Evolutionary conservation across 2,113 vertebrate species (phyloP).

Genomic region (Cacatua alba): DNA sequence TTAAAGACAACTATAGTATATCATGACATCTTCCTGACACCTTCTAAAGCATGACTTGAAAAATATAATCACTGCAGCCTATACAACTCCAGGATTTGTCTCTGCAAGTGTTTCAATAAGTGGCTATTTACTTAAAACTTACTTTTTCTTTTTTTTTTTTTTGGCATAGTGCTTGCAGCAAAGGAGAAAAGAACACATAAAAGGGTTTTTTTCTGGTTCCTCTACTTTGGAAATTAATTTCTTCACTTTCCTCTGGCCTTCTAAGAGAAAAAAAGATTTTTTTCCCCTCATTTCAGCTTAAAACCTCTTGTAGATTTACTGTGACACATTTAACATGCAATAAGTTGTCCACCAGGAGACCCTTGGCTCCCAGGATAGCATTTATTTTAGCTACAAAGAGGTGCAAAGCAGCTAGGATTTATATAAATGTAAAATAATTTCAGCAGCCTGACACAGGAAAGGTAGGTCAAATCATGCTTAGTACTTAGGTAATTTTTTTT

Average conservation of each 20-base stretch:
- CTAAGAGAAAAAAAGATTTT: not conserved
- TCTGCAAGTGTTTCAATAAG: slow-evolving; percentile 7
- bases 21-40: not conserved
- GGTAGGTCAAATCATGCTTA: slow-evolving; percentile 60
- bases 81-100: slow-evolving; percentile 29
- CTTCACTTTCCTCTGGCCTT: not conserved
- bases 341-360: slow-evolving; percentile 51
- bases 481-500: slow-evolving; percentile 63
- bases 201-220: not conserved
- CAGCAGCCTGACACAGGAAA: slow-evolving; percentile 42
- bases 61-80: slow-evolving; percentile 32
- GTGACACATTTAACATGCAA: slow-evolving; percentile 10
- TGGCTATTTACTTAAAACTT: slow-evolving; percentile 17
- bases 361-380: slow-evolving; percentile 25
- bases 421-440: slow-evolving; percentile 39
- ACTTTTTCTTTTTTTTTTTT: not conserved
- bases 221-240: slow-evolving; percentile 21
- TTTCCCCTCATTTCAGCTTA: not conserved
- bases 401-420: slow-evolving; percentile 33
- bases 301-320: slow-evolving; percentile 39
- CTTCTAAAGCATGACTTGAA: not conserved
- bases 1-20: slow-evolving; percentile 40
- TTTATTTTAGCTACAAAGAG: slow-evolving; percentile 1
- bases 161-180: not conserved
- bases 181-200: not conserved